Percentiles rank a stretch among this genome's conserved stretches.
Conservation (phyloP, 2,113 vertebrate species). For the Prinia subflava region DNA sequence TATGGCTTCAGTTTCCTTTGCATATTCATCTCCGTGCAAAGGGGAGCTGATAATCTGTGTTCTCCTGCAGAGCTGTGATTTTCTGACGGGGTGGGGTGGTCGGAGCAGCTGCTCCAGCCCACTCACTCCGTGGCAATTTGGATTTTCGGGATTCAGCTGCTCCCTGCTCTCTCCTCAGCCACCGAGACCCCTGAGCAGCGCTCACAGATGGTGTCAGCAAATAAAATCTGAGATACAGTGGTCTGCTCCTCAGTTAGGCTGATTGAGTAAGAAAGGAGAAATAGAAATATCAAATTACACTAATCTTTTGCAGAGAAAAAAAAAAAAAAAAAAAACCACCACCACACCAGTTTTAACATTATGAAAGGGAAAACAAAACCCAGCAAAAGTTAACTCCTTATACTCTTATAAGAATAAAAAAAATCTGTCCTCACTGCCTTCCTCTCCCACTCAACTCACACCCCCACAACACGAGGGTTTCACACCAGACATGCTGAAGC, state of each 20-base stretch:
- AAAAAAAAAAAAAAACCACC: no score
- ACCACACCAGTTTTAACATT: not conserved
- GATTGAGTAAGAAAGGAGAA: not conserved
- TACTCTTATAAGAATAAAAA: not conserved
- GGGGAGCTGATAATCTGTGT: not conserved
- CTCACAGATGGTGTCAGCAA: not conserved
- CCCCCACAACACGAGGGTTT: accelerated
- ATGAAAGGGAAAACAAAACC: not conserved
- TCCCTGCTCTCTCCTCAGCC: not conserved
- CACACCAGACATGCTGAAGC: not conserved
- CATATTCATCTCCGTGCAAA: not conserved
- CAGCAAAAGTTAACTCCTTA: not conserved
- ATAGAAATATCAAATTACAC: not conserved
- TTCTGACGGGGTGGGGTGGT: not conserved
- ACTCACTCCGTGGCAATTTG: not conserved
- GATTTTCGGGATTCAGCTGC: not conserved
- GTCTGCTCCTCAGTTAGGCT: not conserved
- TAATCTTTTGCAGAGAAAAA: accelerated
- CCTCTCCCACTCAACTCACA: not conserved
- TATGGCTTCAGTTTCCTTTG: not conserved
- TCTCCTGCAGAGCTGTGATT: not conserved
- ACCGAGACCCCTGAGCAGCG: not conserved
- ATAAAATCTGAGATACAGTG: not conserved
- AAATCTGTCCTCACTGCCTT: not conserved
- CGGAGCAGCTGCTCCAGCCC: not conserved